phyloP scores from a whole-genome alignment of 2,888 invertebrate genomes.

The Limnephilus rhombicus region DNA sequence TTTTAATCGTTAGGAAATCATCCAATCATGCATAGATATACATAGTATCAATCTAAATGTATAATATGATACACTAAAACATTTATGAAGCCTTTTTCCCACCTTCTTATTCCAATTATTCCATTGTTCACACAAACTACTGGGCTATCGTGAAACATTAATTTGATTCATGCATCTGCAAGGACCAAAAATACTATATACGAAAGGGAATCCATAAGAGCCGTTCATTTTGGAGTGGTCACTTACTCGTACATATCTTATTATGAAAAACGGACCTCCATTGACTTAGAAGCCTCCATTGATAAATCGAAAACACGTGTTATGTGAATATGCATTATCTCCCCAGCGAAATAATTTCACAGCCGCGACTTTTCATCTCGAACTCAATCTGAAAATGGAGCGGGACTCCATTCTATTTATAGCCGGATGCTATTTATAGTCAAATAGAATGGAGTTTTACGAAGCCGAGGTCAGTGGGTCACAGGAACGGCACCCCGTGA shows the following conservation, averaged over 20 bases:
- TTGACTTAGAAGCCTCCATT: not conserved
- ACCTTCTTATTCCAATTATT: no score
- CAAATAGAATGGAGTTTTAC: not conserved
- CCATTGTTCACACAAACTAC: no score
- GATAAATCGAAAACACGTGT: not conserved
- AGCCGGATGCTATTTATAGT: constrained; percentile 8
- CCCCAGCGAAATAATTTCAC: not conserved
- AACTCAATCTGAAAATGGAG: not conserved
- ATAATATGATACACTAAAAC: no score
- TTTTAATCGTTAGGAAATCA: no score
- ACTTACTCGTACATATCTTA: not conserved
- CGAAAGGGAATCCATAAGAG: no score
- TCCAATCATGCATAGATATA: no score
- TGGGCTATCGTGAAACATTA: no score
- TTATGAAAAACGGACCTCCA: not conserved
- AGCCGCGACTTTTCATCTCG: not conserved
- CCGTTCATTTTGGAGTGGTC: no score
- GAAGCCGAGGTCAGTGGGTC: constrained; percentile 16
- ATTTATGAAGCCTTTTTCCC: no score
- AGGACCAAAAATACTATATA: no score
- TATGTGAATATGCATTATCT: not conserved
- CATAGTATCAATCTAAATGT: no score
- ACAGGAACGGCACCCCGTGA: not conserved
- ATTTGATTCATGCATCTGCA: no score
- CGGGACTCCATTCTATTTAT: constrained; percentile 19